These are phyloP conservation scores for Rhinogobius similis DNA, from an alignment of 2,113 vertebrate genomes.

Conservation along the genomic window DNA sequence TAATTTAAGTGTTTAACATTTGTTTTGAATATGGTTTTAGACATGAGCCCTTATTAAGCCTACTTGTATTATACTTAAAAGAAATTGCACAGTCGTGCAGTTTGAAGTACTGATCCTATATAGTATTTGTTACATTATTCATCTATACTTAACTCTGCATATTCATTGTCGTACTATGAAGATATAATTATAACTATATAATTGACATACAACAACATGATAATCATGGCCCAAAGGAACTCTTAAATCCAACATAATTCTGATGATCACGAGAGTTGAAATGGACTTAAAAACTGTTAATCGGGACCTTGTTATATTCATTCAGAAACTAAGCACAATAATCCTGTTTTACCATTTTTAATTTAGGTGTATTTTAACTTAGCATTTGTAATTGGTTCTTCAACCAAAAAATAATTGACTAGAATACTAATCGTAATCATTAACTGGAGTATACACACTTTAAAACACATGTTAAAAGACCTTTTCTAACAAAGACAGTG, in stretches of 20 bases:
- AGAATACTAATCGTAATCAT: too few relatives aligned
- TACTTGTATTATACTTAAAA: not conserved
- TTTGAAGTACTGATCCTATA: not conserved
- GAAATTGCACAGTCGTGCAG: not conserved
- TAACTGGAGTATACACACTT: too few relatives aligned
- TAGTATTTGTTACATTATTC: not conserved
- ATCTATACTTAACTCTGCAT: not conserved
- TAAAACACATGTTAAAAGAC: too few relatives aligned
- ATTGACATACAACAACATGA: not conserved
- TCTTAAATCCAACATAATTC: not conserved
- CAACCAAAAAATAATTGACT: not conserved
- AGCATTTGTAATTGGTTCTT: not conserved
- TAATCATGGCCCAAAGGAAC: not conserved
- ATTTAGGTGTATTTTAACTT: not conserved
- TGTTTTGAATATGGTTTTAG: slow-evolving; percentile 47
- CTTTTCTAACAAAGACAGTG: too few relatives aligned
- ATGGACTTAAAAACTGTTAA: too few relatives aligned
- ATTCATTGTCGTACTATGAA: not conserved
- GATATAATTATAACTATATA: not conserved
- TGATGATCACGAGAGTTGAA: too few relatives aligned
- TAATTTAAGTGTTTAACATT: slow-evolving; percentile 33
- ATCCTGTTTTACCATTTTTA: not conserved
- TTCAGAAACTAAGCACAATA: not conserved
- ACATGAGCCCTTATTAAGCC: slow-evolving; percentile 55
- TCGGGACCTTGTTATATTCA: too few relatives aligned